Evolutionary conservation across 2,113 vertebrate genomes (phyloP), one percentile per base, ranked within the genome.

Genomic region (Anhinga anhinga): DNA sequence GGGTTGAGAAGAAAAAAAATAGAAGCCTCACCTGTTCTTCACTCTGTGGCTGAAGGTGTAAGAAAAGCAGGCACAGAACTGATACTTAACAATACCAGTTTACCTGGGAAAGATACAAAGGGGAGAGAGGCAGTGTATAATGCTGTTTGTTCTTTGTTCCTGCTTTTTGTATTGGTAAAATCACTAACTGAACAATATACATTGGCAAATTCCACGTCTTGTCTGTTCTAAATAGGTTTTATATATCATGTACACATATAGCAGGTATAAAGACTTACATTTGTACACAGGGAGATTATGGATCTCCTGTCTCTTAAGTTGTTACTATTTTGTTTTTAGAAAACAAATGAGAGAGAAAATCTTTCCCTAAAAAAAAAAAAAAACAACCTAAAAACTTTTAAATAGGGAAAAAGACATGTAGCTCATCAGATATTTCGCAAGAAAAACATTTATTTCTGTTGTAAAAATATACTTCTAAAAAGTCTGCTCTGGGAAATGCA

Each of bases 351-450:
- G 6, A 42, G 1, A 78, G 7, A 2, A 77, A 38, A n/a, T 3
- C 4, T 50, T 62, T 70, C 13, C 10, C 11, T 34, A 78, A 34
- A 1, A 19, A 88, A 42, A 5, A 42, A 42, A 42, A 11, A 42
- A 42, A 42, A 11, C 5, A 42, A 42, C 42, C 13, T 14, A 42
- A 12, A 42, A 63, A 25, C 4, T 40, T 16, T 19, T 53, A 79
- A 56, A 50, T 1, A 1, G 3, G 8, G 2, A 5, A 34, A 27
- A 13, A 34, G 9, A n/a, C n/a, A n/a, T n/a, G n/a, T n/a, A n/a
- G n/a, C n/a, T n/a, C n/a, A n/a, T n/a, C n/a, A n/a, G n/a, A n/a
- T n/a, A n/a, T n/a, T n/a, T n/a, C n/a, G n/a, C n/a, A n/a, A n/a
- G n/a, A n/a, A 61, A 11, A 77, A 72, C 0, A 58, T 63, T 29